Base-by-base conservation (phyloP, 2,797 vertebrate species). In the Delichon dasypus region DNA sequence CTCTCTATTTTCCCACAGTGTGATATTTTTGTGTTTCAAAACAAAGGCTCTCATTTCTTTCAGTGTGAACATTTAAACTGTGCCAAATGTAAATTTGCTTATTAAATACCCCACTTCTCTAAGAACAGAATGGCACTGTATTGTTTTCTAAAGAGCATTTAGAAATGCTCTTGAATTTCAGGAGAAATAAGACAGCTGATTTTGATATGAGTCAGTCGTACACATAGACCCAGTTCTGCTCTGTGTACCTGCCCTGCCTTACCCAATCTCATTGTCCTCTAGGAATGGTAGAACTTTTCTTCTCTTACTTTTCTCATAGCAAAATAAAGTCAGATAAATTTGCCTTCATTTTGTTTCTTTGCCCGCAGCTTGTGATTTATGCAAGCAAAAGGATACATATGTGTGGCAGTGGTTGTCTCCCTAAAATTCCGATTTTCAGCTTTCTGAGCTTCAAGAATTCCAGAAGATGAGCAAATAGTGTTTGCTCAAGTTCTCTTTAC, bases 1-100 rank as follows among this genome's bases (percentile, higher is more conserved):
- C 40, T 75, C 61, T 70, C 40, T 68, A n/a, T 74, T 65, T 78
- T 19, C 42, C 26, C 42, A 16, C 66, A 57, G 57, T 55, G 40
- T 75, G 68, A 62, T 94, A 62, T 85, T 94, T 94, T 89, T 96
- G 60, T 91, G 45, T 96, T 94, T 68, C 75, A 80, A 91, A 94
- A 77, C 89, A 94, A 94, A 82, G 45, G 42, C 34, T 79, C 82
- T 76, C 48, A 14, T 53, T 86, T 74, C 38, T 76, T 91, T 67
- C 71, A 67, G 1, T 34, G 26, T 71, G 80, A 87, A 70, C 30
- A 14, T 65, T 82, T 74, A 14, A 88, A 85, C 51, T 61, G 50
- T 51, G 77, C 74, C 78, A 78, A 74, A 87, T 88, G 83, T 71
- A 87, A 87, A 94, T 94, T 32, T 64, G 36, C 45, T 34, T 61